Evolutionary conservation across 2,888 invertebrate species (phyloP).

Genomic region (Bombyx huttoni): DNA sequence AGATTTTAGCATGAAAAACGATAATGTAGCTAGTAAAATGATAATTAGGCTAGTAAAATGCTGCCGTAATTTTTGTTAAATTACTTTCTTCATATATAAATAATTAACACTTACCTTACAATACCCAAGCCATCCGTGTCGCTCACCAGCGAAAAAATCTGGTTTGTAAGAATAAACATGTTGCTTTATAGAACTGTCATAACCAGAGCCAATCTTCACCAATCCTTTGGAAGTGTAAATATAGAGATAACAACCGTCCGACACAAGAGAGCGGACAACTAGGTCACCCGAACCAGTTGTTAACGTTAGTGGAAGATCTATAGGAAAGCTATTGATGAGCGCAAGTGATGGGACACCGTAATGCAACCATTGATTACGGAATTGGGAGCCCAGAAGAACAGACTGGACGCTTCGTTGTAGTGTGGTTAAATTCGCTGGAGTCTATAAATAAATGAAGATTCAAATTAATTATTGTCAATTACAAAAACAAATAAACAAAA

Average conservation of each 20-base stretch:
- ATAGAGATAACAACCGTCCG: conserved; percentile 93
- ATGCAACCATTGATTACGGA: conserved; percentile 89
- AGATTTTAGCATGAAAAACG: too few species aligned
- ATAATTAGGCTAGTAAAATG: too few species aligned
- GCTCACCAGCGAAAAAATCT: conserved; percentile 84
- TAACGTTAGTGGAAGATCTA: conserved; percentile 47
- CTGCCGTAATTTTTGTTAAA: too few species aligned
- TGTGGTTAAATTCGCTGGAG: conserved; percentile 87
- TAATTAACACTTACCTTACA: conserved; percentile 77
- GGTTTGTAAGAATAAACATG: conserved; percentile 88
- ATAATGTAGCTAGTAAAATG: too few species aligned
- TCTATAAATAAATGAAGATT: conserved; percentile 48
- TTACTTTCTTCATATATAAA: too few species aligned
- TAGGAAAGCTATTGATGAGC: conserved; percentile 77
- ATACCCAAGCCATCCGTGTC: conserved; percentile 87
- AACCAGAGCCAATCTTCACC: conserved; percentile 95
- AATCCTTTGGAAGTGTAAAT: conserved; percentile 87
- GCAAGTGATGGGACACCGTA: conserved; percentile 88
- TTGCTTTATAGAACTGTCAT: conserved; percentile 93
- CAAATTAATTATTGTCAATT: background rate
- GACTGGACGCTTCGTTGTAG: conserved; percentile 92
- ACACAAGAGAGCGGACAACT: conserved; percentile 78
- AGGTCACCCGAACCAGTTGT: conserved; percentile 43
- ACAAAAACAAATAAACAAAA: background rate
- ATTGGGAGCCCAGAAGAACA: conserved; percentile 86